Percentiles rank a stretch among this genome's conserved stretches.
Evolutionary conservation across 1,140 invertebrate species (phyloP).

Genomic region (Paralvinella palmiformis): DNA sequence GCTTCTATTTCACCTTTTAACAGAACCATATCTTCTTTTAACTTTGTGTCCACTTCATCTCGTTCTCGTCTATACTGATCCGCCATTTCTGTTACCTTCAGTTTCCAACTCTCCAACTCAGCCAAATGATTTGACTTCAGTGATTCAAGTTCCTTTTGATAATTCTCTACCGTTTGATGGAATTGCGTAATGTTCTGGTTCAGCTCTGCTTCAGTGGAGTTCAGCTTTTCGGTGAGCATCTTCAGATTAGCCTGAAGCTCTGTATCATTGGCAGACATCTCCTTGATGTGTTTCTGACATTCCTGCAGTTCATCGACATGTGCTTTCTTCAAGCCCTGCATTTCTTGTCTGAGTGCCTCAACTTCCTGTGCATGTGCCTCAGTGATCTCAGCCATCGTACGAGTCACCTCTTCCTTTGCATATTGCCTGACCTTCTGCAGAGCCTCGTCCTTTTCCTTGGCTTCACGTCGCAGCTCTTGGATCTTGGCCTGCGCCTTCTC

Average conservation of each 20-base stretch:
- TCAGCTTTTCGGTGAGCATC: constrained; percentile 34
- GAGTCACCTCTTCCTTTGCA: no score
- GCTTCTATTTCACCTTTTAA: no score
- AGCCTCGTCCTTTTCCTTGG: constrained; percentile 20
- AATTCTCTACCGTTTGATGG: no score
- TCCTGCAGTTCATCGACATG: constrained; percentile 8
- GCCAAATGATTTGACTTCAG: no score
- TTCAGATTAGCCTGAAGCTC: constrained; percentile 37
- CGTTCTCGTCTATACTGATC: no score
- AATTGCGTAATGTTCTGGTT: constrained; percentile 14
- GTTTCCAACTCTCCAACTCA: no score
- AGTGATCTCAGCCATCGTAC: no score
- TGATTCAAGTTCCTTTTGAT: no score
- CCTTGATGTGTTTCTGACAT: constrained; percentile 37
- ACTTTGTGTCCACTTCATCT: no score
- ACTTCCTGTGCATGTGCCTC: not conserved
- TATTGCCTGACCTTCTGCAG: no score
- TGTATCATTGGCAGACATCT: constrained; percentile 33
- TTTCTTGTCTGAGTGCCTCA: constrained; percentile 12
- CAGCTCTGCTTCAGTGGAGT: constrained; percentile 24
- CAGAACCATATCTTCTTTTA: no score
- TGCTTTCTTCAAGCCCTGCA: not conserved
- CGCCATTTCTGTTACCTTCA: no score
- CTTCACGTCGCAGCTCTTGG: not conserved
- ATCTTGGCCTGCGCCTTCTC: constrained; percentile 9